A percentile compares a stretch with the other conserved stretches of the same genome.
Conservation (phyloP, 2,888 invertebrate species). For the Venusia cambrica region DNA sequence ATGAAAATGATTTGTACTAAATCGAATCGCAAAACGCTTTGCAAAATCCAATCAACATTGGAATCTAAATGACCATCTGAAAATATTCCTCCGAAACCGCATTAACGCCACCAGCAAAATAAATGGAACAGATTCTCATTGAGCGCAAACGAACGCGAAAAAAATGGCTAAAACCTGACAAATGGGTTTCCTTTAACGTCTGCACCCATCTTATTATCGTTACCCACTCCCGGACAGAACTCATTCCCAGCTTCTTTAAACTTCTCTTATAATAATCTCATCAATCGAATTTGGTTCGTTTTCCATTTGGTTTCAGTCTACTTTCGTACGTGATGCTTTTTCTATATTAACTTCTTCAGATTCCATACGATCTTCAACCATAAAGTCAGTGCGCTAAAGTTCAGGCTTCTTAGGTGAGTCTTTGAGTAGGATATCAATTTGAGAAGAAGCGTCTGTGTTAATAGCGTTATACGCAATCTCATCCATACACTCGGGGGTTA, state of each 20-base stretch:
- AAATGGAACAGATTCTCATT: constrained; percentile 79
- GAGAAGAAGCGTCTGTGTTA: constrained; percentile 81
- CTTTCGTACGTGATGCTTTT: constrained; percentile 36
- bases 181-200: constrained; percentile 81
- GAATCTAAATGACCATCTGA: constrained; percentile 30
- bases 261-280: constrained; percentile 42
- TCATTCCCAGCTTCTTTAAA: constrained; percentile 72
- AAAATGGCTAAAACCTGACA: constrained; percentile 78
- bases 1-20: too few relatives aligned
- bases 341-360: constrained; percentile 38
- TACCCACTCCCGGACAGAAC: constrained; percentile 78
- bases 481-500: constrained; percentile 79
- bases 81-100: constrained; percentile 52
- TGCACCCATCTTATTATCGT: constrained; percentile 81
- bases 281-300: constrained; percentile 40
- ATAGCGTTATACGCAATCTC: constrained; percentile 81
- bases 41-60: constrained; percentile 15
- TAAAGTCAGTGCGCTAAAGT: constrained; percentile 34
- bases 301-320: constrained; percentile 29
- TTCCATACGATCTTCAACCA: constrained; percentile 35
- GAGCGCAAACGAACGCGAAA: constrained; percentile 71
- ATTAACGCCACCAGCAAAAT: constrained; percentile 64
- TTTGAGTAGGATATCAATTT: constrained; percentile 74
- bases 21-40: too few relatives aligned
- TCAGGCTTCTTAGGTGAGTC: constrained; percentile 39